A percentile compares a stretch with the other conserved stretches of the same genome.
Evolutionary conservation across 2,888 invertebrate species (phyloP).

Genomic region (Pelosia muscerda): DNA sequence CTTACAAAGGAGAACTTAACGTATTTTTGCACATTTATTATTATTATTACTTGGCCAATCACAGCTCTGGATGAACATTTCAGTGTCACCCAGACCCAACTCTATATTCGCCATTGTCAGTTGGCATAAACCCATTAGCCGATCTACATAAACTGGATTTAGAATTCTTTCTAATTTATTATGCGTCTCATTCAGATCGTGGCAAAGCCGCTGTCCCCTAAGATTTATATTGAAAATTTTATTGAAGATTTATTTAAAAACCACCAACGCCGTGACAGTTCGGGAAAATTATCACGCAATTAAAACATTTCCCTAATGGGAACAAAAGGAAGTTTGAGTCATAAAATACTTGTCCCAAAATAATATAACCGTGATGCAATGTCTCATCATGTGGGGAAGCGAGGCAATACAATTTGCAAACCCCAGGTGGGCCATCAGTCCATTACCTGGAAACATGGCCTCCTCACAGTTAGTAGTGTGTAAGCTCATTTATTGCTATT

Average conservation of each 20-base stretch:
- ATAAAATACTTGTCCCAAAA: conserved; percentile 27
- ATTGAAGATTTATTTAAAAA: conserved; percentile 45
- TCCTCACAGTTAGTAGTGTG: conserved; percentile 18
- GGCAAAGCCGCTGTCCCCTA: conserved; percentile 40
- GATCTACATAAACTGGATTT: conserved; percentile 49
- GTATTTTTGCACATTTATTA: neutral
- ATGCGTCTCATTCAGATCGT: conserved; percentile 44
- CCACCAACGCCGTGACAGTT: conserved; percentile 44
- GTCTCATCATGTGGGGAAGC: conserved; percentile 18
- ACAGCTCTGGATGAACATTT: neutral
- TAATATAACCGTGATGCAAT: conserved; percentile 13
- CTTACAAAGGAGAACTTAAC: neutral
- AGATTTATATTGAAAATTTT: conserved; percentile 56
- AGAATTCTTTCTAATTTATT: conserved; percentile 49
- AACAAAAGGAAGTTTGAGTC: conserved; percentile 37
- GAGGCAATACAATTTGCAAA: conserved; percentile 37
- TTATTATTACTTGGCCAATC: neutral
- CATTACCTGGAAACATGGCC: conserved; percentile 28
- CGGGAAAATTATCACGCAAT: conserved; percentile 50
- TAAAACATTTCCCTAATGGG: conserved; percentile 46
- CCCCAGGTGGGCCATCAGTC: conserved; percentile 44
- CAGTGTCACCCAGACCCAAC: neutral
- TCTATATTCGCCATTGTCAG: conserved; percentile 6
- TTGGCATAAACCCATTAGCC: conserved; percentile 28
- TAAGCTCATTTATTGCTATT: conserved; percentile 17